A percentile compares a stretch with the other conserved stretches of the same genome.
Conservation (phyloP, 1,140 invertebrate genomes). For the Coenobita brevimanus region DNA sequence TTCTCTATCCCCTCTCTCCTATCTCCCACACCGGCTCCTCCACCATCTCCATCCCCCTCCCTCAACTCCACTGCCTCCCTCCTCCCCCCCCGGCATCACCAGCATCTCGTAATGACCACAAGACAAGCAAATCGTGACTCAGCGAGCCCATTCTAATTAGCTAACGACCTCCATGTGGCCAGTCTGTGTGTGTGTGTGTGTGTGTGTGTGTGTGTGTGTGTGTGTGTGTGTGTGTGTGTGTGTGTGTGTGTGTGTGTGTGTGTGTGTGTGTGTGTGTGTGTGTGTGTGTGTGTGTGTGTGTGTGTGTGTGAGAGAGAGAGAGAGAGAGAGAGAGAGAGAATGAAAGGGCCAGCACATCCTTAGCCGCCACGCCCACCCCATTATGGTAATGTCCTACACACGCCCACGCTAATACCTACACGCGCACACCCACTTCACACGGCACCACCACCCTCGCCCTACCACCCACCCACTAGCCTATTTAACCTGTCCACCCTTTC, state of each 20-base stretch:
- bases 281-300: no score
- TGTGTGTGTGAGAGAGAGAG: not conserved
- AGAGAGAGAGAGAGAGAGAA: not conserved
- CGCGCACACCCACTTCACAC: conserved; percentile 9
- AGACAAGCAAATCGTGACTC: conserved; percentile 52
- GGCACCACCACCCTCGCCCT: conserved; percentile 15
- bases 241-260: not conserved
- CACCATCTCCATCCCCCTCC: not conserved
- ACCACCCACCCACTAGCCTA: not conserved
- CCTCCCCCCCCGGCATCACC: not conserved
- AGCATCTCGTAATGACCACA: conserved; percentile 28
- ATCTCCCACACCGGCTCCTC: not conserved
- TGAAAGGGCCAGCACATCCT: not conserved
- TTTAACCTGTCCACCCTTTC: not conserved
- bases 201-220: not conserved
- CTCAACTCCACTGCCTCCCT: not conserved
- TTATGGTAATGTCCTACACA: conserved; percentile 37
- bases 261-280: not conserved
- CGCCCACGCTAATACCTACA: conserved; percentile 34
- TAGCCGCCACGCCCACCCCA: conserved; percentile 18
- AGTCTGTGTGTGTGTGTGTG: not conserved
- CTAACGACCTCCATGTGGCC: conserved; percentile 20
- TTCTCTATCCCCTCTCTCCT: no score
- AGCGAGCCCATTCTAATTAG: conserved; percentile 52
- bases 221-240: not conserved